A percentile compares a stretch with the other conserved stretches of the same genome.
phyloP scores from a whole-genome alignment of 2,888 invertebrate species.

The Caenorhabditis sp. region DNA sequence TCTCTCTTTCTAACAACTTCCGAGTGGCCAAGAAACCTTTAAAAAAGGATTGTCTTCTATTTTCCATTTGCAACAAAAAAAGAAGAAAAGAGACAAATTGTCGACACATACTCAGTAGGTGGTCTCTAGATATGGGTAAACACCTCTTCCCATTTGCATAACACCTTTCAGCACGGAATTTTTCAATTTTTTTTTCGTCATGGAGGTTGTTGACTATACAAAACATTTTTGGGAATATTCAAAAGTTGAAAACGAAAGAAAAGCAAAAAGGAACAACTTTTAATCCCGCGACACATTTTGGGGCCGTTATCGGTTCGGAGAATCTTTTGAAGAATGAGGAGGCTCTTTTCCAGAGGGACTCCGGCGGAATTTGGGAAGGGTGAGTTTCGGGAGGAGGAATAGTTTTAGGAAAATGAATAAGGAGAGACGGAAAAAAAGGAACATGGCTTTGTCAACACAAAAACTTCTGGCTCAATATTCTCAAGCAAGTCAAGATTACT shows the following conservation, averaged over 20 bases:
- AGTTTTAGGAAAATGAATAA: not conserved
- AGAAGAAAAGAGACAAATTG: conserved; percentile 30
- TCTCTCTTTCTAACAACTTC: not conserved
- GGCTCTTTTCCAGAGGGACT: conserved; percentile 33
- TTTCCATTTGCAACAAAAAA: conserved; percentile 48
- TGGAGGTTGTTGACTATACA: conserved; percentile 22
- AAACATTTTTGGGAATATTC: conserved; percentile 30
- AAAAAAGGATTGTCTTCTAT: conserved; percentile 7
- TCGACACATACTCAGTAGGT: conserved; percentile 29
- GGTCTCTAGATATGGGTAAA: conserved; percentile 38
- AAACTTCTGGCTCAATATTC: too few relatives aligned
- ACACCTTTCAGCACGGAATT: conserved; percentile 39
- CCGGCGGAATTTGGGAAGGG: conserved; percentile 5
- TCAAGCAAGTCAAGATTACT: too few relatives aligned
- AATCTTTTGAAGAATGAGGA: conserved; percentile 31
- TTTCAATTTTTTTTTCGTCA: conserved; percentile 32
- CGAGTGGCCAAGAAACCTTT: not conserved
- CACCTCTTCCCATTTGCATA: conserved; percentile 45
- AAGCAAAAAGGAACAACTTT: conserved; percentile 43
- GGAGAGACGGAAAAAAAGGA: not conserved
- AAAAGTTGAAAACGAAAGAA: conserved; percentile 10
- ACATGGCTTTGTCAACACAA: too few relatives aligned
- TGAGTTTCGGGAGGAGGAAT: conserved; percentile 7
- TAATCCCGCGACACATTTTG: conserved; percentile 42
- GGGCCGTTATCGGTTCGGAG: conserved; percentile 3